Percentiles rank a stretch among this genome's conserved stretches.
Conservation (phyloP, 2,797 vertebrate genomes). For the Alcedo quadribrachys region DNA sequence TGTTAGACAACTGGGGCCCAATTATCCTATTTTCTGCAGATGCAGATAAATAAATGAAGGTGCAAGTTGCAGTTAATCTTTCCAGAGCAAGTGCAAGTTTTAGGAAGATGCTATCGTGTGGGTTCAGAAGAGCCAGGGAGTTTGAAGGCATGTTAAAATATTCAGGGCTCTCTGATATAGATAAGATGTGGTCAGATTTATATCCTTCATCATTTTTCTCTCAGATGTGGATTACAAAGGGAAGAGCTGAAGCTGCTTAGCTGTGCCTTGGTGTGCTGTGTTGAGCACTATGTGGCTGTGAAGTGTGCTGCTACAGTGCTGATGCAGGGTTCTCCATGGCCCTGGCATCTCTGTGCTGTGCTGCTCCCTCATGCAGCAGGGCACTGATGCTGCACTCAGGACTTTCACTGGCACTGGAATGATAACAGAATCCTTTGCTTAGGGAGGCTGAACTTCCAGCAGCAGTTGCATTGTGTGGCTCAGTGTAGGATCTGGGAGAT, state of each 20-base stretch:
- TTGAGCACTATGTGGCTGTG: not conserved
- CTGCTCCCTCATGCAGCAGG: not conserved
- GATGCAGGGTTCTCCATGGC: not conserved
- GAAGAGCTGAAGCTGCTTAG: not conserved
- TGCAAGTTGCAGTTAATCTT: conserved; percentile 45
- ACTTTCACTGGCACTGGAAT: not conserved
- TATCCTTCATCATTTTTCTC: not conserved
- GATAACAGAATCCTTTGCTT: not conserved
- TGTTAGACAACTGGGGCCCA: conserved; percentile 48
- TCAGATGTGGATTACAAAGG: not conserved
- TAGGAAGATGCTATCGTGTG: not conserved
- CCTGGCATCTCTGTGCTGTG: not conserved
- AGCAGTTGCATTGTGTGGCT: not conserved
- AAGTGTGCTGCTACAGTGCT: not conserved
- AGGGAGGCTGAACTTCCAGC: not conserved
- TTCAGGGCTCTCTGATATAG: not conserved
- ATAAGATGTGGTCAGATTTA: not conserved
- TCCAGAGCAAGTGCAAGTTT: not conserved
- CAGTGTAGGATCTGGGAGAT: rapidly evolving
- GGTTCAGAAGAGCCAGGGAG: not conserved
- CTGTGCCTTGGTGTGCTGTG: not conserved
- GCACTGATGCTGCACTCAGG: not conserved
- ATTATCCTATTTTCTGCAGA: conserved; percentile 50
- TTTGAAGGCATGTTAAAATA: not conserved
- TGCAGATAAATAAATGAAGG: conserved; percentile 25